These are phyloP conservation scores for Pelmatolapia mariae DNA, from an alignment of 2,113 vertebrate species.

Conservation along the genomic window DNA sequence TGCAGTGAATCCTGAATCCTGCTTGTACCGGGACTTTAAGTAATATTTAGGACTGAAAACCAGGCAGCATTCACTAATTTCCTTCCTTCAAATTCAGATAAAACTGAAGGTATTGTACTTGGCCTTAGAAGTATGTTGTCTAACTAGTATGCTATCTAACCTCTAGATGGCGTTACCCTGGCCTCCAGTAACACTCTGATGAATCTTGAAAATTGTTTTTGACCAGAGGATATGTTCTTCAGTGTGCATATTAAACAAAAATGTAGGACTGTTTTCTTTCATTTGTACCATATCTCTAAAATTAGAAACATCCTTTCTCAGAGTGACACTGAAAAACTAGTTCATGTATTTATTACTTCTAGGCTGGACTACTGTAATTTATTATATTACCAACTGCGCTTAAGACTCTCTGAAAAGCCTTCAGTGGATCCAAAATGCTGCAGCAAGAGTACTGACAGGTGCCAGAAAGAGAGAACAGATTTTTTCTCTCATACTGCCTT, in stretches of 20 bases:
- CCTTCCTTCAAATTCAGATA: neutral
- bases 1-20: neutral
- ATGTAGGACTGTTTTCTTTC: neutral
- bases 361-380: neutral
- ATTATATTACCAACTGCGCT: neutral
- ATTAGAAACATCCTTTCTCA: neutral
- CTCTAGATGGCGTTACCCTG: neutral
- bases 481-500: neutral
- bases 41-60: neutral
- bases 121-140: neutral
- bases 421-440: neutral
- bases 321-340: neutral
- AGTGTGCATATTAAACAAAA: neutral
- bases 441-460: neutral
- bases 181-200: neutral
- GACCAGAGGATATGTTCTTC: neutral
- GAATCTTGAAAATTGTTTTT: neutral
- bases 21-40: neutral
- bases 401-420: neutral
- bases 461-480: neutral
- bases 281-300: neutral
- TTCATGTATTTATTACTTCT: neutral
- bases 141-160: neutral
- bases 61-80: neutral
- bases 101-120: neutral